phyloP scores from a whole-genome alignment of 2,888 invertebrate species.

The Dryomyza anilis region DNA sequence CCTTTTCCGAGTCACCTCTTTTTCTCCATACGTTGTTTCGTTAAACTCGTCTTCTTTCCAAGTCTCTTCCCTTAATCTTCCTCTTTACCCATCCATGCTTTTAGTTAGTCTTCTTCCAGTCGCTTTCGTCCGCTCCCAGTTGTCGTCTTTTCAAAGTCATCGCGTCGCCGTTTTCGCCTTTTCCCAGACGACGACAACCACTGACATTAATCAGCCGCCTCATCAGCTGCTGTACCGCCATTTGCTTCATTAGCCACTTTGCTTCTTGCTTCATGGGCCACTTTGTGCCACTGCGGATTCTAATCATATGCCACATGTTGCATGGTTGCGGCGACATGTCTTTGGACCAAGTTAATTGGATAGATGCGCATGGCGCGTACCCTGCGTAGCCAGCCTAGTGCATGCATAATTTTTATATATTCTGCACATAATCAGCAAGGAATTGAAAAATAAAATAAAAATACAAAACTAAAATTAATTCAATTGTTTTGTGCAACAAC shows the following conservation, averaged over 20 bases:
- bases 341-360: constrained; percentile 20
- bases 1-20: no score
- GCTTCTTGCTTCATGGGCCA: neutral
- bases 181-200: constrained; percentile 9
- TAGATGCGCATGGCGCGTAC: constrained; percentile 1
- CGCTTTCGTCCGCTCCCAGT: no score
- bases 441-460: no score
- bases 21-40: no score
- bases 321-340: neutral
- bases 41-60: no score
- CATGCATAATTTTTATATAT: constrained; percentile 29
- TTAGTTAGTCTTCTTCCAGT: no score
- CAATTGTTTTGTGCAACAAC: no score
- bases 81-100: no score
- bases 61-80: no score
- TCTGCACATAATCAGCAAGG: constrained; percentile 1
- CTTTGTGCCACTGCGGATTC: constrained; percentile 21
- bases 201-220: constrained; percentile 26
- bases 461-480: no score
- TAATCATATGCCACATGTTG: constrained; percentile 30
- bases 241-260: constrained; percentile 20
- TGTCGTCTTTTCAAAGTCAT: constrained; percentile 10
- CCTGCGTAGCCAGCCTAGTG: neutral
- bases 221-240: constrained; percentile 22
- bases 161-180: neutral